A percentile compares a stretch with the other conserved stretches of the same genome.
phyloP scores from a whole-genome alignment of 2,888 invertebrate genomes.

The Ceraclea dissimilis region DNA sequence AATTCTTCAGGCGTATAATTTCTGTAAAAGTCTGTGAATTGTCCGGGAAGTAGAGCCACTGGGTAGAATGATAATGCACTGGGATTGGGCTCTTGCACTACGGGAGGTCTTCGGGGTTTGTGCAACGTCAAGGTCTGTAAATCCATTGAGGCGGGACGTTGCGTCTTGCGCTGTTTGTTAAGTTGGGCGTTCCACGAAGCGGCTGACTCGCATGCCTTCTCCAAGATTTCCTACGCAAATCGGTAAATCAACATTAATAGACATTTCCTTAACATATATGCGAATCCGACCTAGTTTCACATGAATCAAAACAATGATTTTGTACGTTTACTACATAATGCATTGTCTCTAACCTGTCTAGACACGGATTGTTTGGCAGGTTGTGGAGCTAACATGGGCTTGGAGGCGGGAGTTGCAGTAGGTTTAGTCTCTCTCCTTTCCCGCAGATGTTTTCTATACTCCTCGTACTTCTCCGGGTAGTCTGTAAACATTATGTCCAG shows the following conservation, averaged over 20 bases:
- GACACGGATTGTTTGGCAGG: conserved; percentile 13
- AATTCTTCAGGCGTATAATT: conserved; percentile 75
- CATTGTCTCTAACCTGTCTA: no score
- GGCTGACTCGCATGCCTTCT: conserved; percentile 77
- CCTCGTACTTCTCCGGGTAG: conserved; percentile 92
- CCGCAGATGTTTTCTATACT: conserved; percentile 68
- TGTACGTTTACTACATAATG: no score
- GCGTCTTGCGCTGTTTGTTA: conserved; percentile 66
- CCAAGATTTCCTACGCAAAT: conserved; percentile 63
- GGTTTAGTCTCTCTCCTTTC: conserved; percentile 54
- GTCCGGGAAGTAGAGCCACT: conserved; percentile 91
- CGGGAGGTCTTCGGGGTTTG: conserved; percentile 37
- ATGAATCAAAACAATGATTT: neutral
- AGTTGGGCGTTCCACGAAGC: conserved; percentile 84
- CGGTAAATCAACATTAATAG: conserved; percentile 28
- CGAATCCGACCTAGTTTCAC: neutral
- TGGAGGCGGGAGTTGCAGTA: conserved; percentile 9
- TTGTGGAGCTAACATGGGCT: neutral
- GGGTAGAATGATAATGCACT: conserved; percentile 70
- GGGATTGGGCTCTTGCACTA: conserved; percentile 38
- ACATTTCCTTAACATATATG: no score
- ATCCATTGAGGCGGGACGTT: conserved; percentile 78
- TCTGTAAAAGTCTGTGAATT: conserved; percentile 83
- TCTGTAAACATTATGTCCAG: conserved; percentile 93
- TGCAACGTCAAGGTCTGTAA: conserved; percentile 85